Base-by-base conservation (phyloP, 2,888 invertebrate species). In the Meandrusa payeni region DNA sequence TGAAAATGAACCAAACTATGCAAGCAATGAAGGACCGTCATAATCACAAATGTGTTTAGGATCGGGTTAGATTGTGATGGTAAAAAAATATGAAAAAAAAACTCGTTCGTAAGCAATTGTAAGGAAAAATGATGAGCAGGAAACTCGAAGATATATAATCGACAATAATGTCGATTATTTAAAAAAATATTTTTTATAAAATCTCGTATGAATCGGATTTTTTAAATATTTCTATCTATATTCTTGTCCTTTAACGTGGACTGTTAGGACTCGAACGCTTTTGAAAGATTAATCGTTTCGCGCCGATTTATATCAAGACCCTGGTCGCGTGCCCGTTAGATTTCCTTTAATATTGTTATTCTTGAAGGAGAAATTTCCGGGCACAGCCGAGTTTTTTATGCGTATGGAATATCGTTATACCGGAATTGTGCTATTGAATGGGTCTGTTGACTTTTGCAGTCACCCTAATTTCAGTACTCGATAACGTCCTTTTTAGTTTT, bases 341-440 rank as follows among this genome's bases (percentile, higher is more conserved):
- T 28, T 41, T 28, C 12, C 28, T 19, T 28, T n/a, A 3, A 15
- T 33, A 28, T 20, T 23, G 27, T 34, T 15, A 34, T 34, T 41
- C 28, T 22, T 28, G n/a, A 22, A 34, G 28, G 33, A 15, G 23
- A 34, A 11, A 34, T 41, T 41, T 41, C 22, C 23, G 17, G 34
- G 15, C 15, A 11, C n/a, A 22, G 13, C 15, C 1, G n/a, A n/a
- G 12, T 6, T 27, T 20, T 41, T 41, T 10, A 41, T 15, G 28
- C 13, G 13, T 17, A 34, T 9, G 7, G 4, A 31, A 19, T 41
- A 33, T 33, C 7, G 24, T 32, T 19, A 19, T 17, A 17, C 19
- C n/a, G 17, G n/a, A 31, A 9, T 39, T 23, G 19, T 6, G 11
- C 10, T 9, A 26, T 17, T 32, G 10, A 31, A 40, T 31, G 17